phyloP scores from a whole-genome alignment of 2,113 vertebrate species.

The Otus sunia region DNA sequence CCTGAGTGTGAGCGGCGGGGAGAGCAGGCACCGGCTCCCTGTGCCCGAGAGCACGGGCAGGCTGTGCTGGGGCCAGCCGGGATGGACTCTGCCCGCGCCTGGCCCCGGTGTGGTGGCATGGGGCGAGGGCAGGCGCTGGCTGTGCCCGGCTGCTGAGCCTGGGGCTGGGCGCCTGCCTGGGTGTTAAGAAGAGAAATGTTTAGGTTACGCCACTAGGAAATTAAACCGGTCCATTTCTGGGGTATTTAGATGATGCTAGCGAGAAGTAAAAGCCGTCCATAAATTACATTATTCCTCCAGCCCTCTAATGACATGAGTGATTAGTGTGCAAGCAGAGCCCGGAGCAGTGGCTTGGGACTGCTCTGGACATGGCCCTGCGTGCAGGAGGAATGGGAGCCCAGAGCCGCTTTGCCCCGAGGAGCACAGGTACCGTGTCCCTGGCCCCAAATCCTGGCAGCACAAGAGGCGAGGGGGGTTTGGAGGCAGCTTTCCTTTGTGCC shows the following conservation, averaged over 20 bases:
- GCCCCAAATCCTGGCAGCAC: rapidly evolving
- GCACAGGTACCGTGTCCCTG: rapidly evolving
- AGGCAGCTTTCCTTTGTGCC: background rate
- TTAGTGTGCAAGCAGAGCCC: background rate
- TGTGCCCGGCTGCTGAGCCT: background rate
- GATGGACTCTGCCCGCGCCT: background rate
- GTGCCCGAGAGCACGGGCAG: rapidly evolving
- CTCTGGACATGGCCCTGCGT: background rate
- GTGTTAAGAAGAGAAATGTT: background rate
- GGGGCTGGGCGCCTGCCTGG: background rate
- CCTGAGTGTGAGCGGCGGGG: background rate
- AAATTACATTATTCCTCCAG: conserved; percentile 36
- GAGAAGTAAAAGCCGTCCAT: conserved; percentile 51
- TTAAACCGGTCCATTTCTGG: conserved; percentile 3
- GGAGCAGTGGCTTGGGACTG: background rate
- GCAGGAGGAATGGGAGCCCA: background rate
- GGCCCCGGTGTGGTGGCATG: rapidly evolving
- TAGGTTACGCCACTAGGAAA: background rate
- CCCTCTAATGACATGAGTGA: conserved; percentile 7
- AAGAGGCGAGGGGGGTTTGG: background rate
- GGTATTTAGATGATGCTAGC: conserved; percentile 37
- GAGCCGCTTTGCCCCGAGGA: background rate
- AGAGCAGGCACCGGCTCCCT: background rate
- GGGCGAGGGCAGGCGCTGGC: background rate
- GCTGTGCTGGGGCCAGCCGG: rapidly evolving